Evolutionary conservation across 1,140 invertebrate genomes (phyloP), one percentile per base, ranked within the genome.

Genomic region (Scaptomyza pallida): DNA sequence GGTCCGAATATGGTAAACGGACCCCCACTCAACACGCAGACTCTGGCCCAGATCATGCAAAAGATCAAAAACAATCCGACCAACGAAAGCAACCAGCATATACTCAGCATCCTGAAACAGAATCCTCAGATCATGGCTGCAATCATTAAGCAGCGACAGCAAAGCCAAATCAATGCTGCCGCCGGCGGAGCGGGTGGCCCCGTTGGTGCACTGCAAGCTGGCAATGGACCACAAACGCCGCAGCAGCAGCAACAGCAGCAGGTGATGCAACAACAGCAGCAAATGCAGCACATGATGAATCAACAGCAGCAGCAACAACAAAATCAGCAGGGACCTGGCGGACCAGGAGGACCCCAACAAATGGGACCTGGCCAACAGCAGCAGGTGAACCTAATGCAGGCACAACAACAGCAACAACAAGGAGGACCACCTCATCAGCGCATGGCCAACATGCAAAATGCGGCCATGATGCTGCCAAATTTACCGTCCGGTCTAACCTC

Each of bases 101-200:
- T 99, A 51, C 93, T 99, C 21, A 95, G 95, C 76, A 98, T 99
- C 80, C 94, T 99, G 44, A 98, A 98, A 92, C 96, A 95, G 45
- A 98, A 99, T 93, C 98, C 98, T 44, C 97, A 97, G 64, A 93
- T 99, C 9, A 99, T 99, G 97, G 98, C 98, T 56, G 97, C 97
- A 48, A 98, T 99, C 89, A 97, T 99, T 55, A 98, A 98, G 92
- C 97, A 98, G 92, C 93, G 96, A 90, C 95, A 97, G 92, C 90
- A 92, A 52, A 91, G 90, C 63, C 89, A 92, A 77, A 75, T 89
- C 5, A 89, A 92, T 89, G 81, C 80, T 16, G 69, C 69, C 26
- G 81, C 78, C 45, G 74, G 90, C 69, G 82, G 72, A 17, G 71
- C 79, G 50, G 89, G 81, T 51, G 65, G 82, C 51, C 57, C 89